These are phyloP conservation scores for Dysmachus trigonus DNA, from an alignment of 2,888 invertebrate species.

Conservation along the genomic window DNA sequence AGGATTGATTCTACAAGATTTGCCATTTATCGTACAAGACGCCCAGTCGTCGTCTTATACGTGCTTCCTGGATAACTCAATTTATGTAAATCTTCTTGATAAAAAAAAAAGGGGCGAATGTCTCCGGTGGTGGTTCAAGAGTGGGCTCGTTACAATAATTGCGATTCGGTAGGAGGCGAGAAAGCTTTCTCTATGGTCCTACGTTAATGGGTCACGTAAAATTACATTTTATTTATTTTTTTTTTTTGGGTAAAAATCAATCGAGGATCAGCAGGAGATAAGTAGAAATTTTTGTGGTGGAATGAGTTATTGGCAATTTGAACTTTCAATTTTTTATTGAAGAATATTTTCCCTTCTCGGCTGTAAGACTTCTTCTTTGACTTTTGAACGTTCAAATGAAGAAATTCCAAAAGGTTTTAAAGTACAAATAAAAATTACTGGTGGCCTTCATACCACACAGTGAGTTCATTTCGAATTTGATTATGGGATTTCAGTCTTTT, in stretches of 20 bases:
- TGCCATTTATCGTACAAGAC: not conserved
- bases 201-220: not conserved
- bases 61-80: not conserved
- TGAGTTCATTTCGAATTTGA: too few relatives aligned
- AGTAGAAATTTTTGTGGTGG: not conserved
- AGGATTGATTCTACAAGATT: not conserved
- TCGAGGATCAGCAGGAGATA: not conserved
- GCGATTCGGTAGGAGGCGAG: not conserved
- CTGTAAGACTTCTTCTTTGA: too few relatives aligned
- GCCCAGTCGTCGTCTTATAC: not conserved
- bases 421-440: not conserved
- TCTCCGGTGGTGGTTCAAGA: not conserved
- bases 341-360: too few relatives aligned
- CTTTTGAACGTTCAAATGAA: not conserved
- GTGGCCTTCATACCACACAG: not conserved
- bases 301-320: not conserved
- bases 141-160: not conserved
- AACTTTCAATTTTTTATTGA: not conserved
- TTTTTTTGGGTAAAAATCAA: not conserved
- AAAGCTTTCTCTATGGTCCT: not conserved
- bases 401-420: not conserved
- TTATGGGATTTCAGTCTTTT: too few relatives aligned
- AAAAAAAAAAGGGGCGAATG: not conserved
- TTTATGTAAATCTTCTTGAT: not conserved
- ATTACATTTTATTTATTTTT: too few relatives aligned